A percentile compares a stretch with the other conserved stretches of the same genome.
Evolutionary conservation across 2,888 invertebrate species (phyloP).

Genomic region (Cantharis flavilabris): DNA sequence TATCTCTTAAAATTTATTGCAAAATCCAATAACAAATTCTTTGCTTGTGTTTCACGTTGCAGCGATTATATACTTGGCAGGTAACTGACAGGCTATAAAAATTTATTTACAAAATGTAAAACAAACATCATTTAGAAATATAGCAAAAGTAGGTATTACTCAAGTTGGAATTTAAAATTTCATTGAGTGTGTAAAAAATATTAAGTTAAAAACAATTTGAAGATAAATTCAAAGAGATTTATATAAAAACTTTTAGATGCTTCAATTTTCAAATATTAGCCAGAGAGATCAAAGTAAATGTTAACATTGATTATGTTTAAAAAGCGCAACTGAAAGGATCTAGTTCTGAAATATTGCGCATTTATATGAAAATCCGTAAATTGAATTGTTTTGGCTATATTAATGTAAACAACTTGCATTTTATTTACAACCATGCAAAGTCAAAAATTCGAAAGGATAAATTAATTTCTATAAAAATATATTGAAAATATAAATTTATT

Average conservation of each 20-base stretch:
- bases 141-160: background rate
- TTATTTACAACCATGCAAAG: background rate
- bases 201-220: conserved; percentile 1
- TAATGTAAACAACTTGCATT: background rate
- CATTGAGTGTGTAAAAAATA: background rate
- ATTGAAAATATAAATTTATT: too few species aligned
- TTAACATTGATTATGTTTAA: conserved; percentile 14
- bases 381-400: background rate
- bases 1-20: conserved; percentile 31
- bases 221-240: conserved; percentile 12
- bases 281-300: conserved; percentile 14
- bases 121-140: background rate
- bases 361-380: background rate
- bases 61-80: background rate
- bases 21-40: background rate
- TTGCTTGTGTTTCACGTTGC: background rate
- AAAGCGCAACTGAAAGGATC: conserved; percentile 7
- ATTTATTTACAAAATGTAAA: background rate
- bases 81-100: background rate
- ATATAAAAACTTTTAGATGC: conserved; percentile 3
- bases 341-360: background rate
- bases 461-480: background rate
- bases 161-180: background rate
- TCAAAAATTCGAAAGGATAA: background rate
- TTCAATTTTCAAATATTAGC: background rate